phyloP scores from a whole-genome alignment of 2,888 invertebrate genomes.

The Orthosia cruda region DNA sequence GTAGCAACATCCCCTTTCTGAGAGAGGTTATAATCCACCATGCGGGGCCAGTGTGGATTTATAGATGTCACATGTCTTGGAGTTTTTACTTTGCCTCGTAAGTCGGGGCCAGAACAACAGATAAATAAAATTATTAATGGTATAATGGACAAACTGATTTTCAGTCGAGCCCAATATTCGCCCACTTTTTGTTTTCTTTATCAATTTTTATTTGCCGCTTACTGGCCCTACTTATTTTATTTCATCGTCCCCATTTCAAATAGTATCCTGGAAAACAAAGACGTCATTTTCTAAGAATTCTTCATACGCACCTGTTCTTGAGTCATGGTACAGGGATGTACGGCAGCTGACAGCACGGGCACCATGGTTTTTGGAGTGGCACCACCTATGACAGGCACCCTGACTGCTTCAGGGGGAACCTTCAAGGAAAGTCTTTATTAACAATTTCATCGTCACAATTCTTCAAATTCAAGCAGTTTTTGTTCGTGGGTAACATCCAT shows the following conservation, averaged over 20 bases:
- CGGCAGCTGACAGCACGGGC: constrained; percentile 93
- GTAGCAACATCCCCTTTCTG: no score
- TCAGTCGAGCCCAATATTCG: no score
- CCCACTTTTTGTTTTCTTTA: no score
- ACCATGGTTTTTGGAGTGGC: constrained; percentile 94
- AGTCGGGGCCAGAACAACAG: no score
- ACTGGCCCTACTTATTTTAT: neutral
- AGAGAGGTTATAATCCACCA: no score
- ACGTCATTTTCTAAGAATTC: neutral
- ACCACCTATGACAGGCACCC: constrained; percentile 94
- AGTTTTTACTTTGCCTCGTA: no score
- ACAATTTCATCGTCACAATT: neutral
- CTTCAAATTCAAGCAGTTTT: neutral
- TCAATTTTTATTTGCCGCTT: no score
- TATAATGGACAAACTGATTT: no score
- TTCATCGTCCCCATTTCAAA: neutral
- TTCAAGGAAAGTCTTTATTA: constrained; percentile 74
- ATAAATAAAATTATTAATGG: neutral
- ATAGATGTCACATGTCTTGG: no score
- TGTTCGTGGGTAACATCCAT: no score
- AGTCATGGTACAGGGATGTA: constrained; percentile 90
- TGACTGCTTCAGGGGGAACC: constrained; percentile 92
- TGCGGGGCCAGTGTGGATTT: no score
- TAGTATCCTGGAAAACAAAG: neutral
- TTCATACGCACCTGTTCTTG: constrained; percentile 83